Percentiles rank a stretch among this genome's conserved stretches.
Evolutionary conservation across 2,888 invertebrate genomes (phyloP).

Genomic region (Eupithecia inturbata): DNA sequence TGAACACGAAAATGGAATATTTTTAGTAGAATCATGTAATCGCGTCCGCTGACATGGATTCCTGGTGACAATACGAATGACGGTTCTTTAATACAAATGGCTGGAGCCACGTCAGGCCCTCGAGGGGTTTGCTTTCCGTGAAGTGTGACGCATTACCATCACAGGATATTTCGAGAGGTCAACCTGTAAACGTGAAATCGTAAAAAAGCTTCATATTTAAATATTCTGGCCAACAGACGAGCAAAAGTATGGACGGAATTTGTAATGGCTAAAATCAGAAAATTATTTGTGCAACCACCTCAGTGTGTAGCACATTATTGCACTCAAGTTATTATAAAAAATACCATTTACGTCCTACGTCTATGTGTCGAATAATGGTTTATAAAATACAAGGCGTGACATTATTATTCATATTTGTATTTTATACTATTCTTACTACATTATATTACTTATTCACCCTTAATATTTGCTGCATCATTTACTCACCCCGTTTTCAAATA

Average conservation of each 20-base stretch:
- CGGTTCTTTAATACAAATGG: conserved; percentile 53
- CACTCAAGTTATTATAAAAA: background rate
- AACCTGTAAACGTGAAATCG: conserved; percentile 28
- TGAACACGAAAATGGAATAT: conserved; percentile 22
- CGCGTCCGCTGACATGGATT: conserved; percentile 48
- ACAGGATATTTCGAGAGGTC: conserved; percentile 39
- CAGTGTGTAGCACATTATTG: background rate
- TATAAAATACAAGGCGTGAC: too few species aligned
- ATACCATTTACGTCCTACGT: background rate
- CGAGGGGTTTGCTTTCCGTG: conserved; percentile 51
- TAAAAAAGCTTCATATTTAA: background rate
- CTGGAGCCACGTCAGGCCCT: conserved; percentile 48
- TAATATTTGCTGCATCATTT: too few species aligned
- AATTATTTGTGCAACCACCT: background rate
- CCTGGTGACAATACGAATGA: conserved; percentile 54
- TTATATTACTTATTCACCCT: too few species aligned
- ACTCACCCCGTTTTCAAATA: too few species aligned
- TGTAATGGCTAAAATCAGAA: background rate
- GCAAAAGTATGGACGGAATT: background rate
- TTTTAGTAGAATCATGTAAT: conserved; percentile 37
- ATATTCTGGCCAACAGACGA: background rate
- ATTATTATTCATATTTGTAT: too few species aligned
- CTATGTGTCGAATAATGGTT: too few species aligned
- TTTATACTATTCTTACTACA: too few species aligned
- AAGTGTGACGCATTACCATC: conserved; percentile 59